A percentile compares a stretch with the other conserved stretches of the same genome.
Evolutionary conservation across 2,113 vertebrate species (phyloP).

Genomic region (Esox niger): DNA sequence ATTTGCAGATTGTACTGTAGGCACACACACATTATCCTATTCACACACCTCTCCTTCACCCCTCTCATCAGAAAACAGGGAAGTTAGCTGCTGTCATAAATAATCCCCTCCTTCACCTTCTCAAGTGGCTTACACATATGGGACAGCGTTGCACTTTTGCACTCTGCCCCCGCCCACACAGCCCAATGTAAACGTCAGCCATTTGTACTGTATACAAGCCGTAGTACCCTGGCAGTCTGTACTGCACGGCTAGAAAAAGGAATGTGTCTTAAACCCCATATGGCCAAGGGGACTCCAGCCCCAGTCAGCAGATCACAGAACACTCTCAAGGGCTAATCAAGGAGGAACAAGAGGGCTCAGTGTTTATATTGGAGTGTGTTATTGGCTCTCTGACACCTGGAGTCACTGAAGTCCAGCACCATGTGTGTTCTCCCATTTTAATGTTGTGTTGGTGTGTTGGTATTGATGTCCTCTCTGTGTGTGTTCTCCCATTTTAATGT

Average conservation of each 20-base stretch:
- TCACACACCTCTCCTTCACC: background rate
- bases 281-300: too few relatives aligned
- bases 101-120: constrained; percentile 12
- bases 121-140: constrained; percentile 13
- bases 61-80: background rate
- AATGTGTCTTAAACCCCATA: background rate
- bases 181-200: background rate
- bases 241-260: background rate
- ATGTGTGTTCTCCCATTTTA: constrained; percentile 28
- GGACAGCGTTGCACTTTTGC: background rate
- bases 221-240: background rate
- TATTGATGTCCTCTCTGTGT: too few relatives aligned
- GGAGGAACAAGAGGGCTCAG: constrained; percentile 31
- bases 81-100: constrained; percentile 3
- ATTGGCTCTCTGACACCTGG: constrained; percentile 42
- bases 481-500: background rate
- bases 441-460: background rate
- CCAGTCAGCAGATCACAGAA: too few relatives aligned
- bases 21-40: background rate
- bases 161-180: background rate
- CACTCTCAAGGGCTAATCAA: constrained; percentile 40
- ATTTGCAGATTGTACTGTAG: background rate
- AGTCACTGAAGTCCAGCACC: constrained; percentile 35
- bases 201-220: background rate
- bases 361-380: constrained; percentile 42